A percentile compares a stretch with the other conserved stretches of the same genome.
These are phyloP conservation scores for Cryptotermes secundus DNA, from an alignment of 1,140 invertebrate species.

Conservation along the genomic window DNA sequence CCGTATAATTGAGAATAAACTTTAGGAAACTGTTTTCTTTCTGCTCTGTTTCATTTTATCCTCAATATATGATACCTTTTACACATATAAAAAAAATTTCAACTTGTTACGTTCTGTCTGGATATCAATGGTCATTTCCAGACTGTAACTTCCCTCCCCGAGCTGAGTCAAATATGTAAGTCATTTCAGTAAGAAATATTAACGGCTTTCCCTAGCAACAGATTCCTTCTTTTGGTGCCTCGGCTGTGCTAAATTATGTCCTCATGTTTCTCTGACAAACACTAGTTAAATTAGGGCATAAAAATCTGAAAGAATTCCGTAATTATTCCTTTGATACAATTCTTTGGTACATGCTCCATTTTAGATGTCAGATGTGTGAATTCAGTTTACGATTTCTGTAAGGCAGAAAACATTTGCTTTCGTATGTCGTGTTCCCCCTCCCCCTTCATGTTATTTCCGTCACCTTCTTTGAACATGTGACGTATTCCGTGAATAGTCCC, in stretches of 20 bases:
- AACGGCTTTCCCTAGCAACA: background rate
- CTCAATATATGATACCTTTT: background rate
- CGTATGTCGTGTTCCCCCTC: too few species aligned
- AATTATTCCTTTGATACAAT: background rate
- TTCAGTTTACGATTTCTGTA: too few species aligned
- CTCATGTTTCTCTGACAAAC: background rate
- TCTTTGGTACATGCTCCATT: background rate
- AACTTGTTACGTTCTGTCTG: background rate
- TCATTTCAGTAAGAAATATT: background rate
- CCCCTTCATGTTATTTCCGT: too few species aligned
- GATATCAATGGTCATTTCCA: background rate
- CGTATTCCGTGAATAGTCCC: too few species aligned
- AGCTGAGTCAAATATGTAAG: background rate
- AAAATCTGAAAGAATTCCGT: background rate
- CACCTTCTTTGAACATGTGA: too few species aligned
- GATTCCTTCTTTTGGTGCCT: background rate
- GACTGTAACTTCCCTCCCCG: background rate
- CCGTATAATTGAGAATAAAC: constrained; percentile 14
- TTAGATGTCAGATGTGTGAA: too few species aligned
- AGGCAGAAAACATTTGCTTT: too few species aligned
- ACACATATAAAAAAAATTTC: background rate
- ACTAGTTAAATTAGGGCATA: background rate
- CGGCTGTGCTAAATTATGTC: background rate
- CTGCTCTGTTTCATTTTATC: background rate
- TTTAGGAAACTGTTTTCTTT: background rate